Conservation (phyloP, 2,888 invertebrate species). For the Drosophila birchii region DNA sequence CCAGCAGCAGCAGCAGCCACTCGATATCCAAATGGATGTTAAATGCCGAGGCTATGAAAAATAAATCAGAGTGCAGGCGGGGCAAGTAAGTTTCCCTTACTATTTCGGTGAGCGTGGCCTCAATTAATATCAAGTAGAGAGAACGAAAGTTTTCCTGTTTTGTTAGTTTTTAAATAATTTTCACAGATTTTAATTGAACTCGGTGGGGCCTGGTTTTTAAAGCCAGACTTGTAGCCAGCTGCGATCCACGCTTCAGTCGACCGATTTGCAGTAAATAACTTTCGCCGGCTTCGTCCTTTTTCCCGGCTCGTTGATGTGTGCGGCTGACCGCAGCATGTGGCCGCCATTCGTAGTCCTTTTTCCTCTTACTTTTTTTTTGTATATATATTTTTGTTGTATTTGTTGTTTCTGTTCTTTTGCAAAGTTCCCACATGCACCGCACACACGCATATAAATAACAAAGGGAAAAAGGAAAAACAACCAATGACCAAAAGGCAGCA, state of each 20-base stretch:
- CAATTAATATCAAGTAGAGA: conserved; percentile 47
- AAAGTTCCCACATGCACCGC: conserved; percentile 46
- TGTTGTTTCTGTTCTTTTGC: conserved; percentile 24
- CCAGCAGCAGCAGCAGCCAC: conserved; percentile 40
- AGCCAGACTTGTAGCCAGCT: conserved; percentile 54
- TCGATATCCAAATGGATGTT: conserved; percentile 51
- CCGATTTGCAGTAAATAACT: conserved; percentile 77
- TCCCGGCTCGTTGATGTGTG: conserved; percentile 73
- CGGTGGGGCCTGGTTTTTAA: conserved; percentile 51
- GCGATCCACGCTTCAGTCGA: conserved; percentile 60
- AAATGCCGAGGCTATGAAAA: conserved; percentile 31
- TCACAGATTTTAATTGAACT: conserved; percentile 70
- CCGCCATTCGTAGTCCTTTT: conserved; percentile 32
- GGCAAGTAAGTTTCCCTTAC: conserved; percentile 22
- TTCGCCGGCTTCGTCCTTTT: conserved; percentile 59
- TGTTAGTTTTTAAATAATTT: conserved; percentile 68
- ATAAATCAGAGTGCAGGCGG: conserved; percentile 24
- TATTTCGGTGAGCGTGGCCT: conserved; percentile 36
- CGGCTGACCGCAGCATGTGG: conserved; percentile 76
- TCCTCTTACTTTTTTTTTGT: background rate
- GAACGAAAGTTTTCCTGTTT: conserved; percentile 61
- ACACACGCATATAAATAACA: conserved; percentile 59
- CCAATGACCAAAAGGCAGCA: conserved; percentile 40
- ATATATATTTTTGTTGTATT: background rate
- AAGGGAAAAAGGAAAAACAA: conserved; percentile 12